Conservation (phyloP, 2,113 vertebrate species). For the Phaetusa simplex region DNA sequence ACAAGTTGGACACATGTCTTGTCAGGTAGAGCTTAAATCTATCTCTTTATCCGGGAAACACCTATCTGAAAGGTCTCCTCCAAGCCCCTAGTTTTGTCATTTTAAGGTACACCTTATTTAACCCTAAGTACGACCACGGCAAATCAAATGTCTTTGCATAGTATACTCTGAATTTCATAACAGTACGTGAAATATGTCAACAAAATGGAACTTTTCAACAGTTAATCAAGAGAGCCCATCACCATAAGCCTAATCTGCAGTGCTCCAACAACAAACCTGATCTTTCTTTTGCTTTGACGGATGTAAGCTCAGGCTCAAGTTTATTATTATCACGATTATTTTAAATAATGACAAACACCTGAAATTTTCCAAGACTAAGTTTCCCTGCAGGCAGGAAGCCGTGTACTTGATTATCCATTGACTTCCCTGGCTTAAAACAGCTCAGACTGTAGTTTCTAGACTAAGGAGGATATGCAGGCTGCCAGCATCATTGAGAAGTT, state of each 20-base stretch:
- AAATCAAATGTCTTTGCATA: neutral
- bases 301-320: neutral
- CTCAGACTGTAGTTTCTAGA: neutral
- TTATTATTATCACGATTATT: neutral
- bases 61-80: neutral
- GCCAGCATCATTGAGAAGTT: neutral
- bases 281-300: neutral
- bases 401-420: neutral
- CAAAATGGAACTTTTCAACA: neutral
- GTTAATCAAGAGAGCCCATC: neutral
- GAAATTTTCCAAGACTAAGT: slow-evolving; percentile 5
- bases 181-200: neutral
- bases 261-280: neutral
- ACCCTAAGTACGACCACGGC: neutral
- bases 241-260: neutral
- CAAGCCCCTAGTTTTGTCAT: neutral
- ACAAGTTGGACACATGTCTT: neutral
- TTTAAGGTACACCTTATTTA: neutral
- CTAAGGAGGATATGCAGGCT: neutral
- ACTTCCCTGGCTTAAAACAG: neutral
- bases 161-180: neutral
- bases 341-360: slow-evolving; percentile 20
- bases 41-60: neutral
- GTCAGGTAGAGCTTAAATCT: neutral
- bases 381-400: neutral